Percentiles rank a stretch among this genome's conserved stretches.
Conservation (phyloP, 2,113 vertebrate species). For the Peromyscus californicus region DNA sequence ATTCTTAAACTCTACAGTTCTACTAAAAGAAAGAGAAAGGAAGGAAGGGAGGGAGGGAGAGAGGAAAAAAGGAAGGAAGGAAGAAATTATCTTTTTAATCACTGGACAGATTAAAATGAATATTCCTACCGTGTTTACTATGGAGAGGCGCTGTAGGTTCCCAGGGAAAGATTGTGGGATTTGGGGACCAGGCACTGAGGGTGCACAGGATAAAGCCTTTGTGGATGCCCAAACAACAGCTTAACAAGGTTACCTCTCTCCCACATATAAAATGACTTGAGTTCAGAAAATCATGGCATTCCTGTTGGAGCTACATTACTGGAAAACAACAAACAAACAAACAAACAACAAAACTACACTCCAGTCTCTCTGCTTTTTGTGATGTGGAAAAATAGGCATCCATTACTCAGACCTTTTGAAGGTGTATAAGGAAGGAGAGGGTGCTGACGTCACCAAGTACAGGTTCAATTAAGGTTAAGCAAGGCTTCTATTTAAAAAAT, state of each 20-base stretch:
- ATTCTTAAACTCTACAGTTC: conserved; percentile 33
- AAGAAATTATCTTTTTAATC: neutral
- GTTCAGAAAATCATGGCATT: neutral
- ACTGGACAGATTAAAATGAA: neutral
- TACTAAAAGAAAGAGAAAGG: neutral
- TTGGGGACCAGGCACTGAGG: neutral
- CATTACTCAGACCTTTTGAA: conserved; percentile 41
- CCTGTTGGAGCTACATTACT: neutral
- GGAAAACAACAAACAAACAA: neutral
- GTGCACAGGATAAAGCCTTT: neutral
- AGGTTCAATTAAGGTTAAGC: conserved; percentile 25
- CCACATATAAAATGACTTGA: neutral
- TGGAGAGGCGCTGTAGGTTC: neutral
- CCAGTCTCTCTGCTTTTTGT: neutral
- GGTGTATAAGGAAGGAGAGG: neutral
- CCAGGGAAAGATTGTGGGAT: neutral
- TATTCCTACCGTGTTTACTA: neutral
- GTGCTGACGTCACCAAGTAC: conserved; percentile 31
- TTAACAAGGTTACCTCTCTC: neutral
- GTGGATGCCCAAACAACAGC: neutral
- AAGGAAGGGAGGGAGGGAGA: neutral
- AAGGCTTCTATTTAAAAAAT: conserved; percentile 79
- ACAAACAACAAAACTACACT: neutral
- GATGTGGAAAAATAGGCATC: neutral
- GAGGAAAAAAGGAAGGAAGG: neutral